Conservation (phyloP, 2,888 invertebrate genomes). For the Litoditis marina region DNA sequence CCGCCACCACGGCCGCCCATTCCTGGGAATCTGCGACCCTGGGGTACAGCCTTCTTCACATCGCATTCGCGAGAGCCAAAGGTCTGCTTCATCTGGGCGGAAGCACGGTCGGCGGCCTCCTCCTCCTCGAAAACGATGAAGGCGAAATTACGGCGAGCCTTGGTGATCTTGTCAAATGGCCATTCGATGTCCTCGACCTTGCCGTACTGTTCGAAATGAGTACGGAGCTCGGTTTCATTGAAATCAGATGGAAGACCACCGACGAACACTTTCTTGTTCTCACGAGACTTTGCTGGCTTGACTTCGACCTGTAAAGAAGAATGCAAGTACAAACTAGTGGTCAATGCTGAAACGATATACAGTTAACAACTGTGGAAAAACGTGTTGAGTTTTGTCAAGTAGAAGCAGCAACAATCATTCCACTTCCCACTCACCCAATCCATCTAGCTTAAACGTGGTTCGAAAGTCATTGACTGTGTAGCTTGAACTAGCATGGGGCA, state of each 20-base stretch:
- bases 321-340: too few species aligned
- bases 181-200: slow-evolving; percentile 62
- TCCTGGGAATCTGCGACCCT: slow-evolving; percentile 47
- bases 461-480: too few species aligned
- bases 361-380: too few species aligned
- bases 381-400: too few species aligned
- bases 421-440: too few species aligned
- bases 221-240: slow-evolving; percentile 58
- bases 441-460: too few species aligned
- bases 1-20: slow-evolving; percentile 25
- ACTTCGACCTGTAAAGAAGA: slow-evolving; percentile 57
- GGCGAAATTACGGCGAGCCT: slow-evolving; percentile 60
- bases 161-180: slow-evolving; percentile 58
- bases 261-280: slow-evolving; percentile 63
- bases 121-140: slow-evolving; percentile 62
- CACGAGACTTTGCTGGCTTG: slow-evolving; percentile 61
- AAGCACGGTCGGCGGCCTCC: slow-evolving; percentile 59
- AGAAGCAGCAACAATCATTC: too few species aligned
- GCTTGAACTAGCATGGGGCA: too few species aligned
- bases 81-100: slow-evolving; percentile 54
- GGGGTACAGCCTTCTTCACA: slow-evolving; percentile 62
- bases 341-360: too few species aligned
- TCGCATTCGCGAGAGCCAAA: slow-evolving; percentile 62
- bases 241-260: slow-evolving; percentile 61
- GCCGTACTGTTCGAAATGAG: slow-evolving; percentile 61